Evolutionary conservation across 2,888 invertebrate species (phyloP).

Genomic region (Archips xylosteana): DNA sequence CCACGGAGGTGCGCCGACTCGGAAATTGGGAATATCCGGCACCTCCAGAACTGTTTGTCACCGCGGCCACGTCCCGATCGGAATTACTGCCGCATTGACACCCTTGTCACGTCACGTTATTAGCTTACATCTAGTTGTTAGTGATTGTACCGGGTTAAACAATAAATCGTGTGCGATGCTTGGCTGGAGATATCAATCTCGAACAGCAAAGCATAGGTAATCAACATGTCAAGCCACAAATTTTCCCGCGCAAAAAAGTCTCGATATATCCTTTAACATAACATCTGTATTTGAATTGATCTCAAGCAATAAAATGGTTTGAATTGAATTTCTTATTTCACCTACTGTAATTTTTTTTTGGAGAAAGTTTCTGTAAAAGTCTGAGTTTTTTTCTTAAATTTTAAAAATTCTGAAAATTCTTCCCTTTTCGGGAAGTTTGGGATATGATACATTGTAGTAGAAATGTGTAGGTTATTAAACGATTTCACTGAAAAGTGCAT

Average conservation of each 20-base stretch:
- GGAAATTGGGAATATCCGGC: constrained; percentile 76
- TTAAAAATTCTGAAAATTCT: no score
- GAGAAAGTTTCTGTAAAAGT: no score
- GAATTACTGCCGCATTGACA: constrained; percentile 58
- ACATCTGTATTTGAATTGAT: no score
- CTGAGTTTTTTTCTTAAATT: no score
- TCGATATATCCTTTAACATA: neutral
- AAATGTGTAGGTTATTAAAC: no score
- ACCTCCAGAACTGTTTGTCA: constrained; percentile 63
- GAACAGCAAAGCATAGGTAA: neutral
- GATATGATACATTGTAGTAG: no score
- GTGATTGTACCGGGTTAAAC: constrained; percentile 13
- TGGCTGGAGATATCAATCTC: neutral
- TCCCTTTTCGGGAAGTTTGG: no score
- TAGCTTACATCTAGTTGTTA: constrained; percentile 44
- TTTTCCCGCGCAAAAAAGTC: neutral
- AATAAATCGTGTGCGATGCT: constrained; percentile 9
- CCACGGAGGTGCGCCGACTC: constrained; percentile 56
- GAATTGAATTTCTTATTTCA: no score
- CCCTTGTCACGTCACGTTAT: constrained; percentile 57
- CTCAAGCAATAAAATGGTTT: no score
- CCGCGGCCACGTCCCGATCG: constrained; percentile 53
- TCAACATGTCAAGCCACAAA: neutral
- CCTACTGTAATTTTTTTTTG: no score
- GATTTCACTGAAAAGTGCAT: no score